A percentile compares a stretch with the other conserved stretches of the same genome.
phyloP scores from a whole-genome alignment of 2,888 invertebrate species.

The Ctena decussata region DNA sequence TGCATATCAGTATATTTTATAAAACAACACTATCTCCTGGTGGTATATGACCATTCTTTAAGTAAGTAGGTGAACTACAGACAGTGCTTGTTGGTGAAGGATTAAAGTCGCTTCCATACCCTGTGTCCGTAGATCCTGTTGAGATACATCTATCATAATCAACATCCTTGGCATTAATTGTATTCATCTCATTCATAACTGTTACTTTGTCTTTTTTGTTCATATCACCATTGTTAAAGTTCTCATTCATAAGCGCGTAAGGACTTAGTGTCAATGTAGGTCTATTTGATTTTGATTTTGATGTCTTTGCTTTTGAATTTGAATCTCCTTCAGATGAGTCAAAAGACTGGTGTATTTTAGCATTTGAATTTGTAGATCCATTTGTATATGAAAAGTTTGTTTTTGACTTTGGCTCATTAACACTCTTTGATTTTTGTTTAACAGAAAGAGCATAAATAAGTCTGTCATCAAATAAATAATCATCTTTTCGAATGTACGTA shows the following conservation, averaged over 20 bases:
- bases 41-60: not conserved
- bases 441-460: conserved; percentile 67
- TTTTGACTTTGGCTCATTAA: not conserved
- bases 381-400: not conserved
- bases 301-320: not conserved
- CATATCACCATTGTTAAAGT: not conserved
- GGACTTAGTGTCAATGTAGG: not conserved
- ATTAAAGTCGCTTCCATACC: conserved; percentile 54
- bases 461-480: conserved; percentile 66
- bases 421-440: conserved; percentile 34
- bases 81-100: not conserved
- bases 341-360: not conserved
- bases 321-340: not conserved
- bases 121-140: conserved; percentile 54
- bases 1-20: too few relatives aligned
- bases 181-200: not conserved
- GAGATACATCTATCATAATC: conserved; percentile 58
- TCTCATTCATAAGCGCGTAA: not conserved
- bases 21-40: too few relatives aligned
- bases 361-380: not conserved
- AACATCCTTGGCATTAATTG: not conserved
- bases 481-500: conserved; percentile 70
- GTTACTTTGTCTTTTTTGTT: not conserved
- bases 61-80: not conserved
- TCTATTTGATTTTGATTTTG: not conserved